phyloP scores from a whole-genome alignment of 23 tunicate genomes.

The Corella eumyota region DNA sequence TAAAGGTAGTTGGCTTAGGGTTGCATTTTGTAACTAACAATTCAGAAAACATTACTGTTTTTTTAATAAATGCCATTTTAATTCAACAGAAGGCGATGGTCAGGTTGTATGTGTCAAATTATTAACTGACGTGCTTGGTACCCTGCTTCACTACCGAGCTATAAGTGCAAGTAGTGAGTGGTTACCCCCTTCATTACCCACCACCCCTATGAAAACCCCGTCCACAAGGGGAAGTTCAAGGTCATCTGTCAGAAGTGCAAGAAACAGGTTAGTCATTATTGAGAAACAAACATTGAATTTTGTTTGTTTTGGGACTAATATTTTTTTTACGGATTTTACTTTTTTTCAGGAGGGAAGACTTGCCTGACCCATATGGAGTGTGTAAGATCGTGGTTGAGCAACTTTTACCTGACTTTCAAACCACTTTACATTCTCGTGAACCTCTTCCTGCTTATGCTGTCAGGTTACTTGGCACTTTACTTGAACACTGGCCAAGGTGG shows the following conservation, averaged over 20 bases:
- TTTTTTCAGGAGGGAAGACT: constrained; percentile 14
- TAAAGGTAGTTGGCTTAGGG: no score
- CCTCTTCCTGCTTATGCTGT: constrained; percentile 81
- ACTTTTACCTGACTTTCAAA: constrained; percentile 72
- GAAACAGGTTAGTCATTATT: constrained; percentile 19
- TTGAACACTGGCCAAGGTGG: constrained; percentile 87
- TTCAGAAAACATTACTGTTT: no score
- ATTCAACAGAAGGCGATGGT: constrained; percentile 32
- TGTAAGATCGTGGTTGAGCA: constrained; percentile 18
- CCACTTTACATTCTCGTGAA: constrained; percentile 33
- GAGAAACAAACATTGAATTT: not conserved
- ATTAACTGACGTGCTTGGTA: constrained; percentile 61
- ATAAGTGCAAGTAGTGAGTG: constrained; percentile 7
- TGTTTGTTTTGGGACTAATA: not conserved
- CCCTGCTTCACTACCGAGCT: constrained; percentile 49
- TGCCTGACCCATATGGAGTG: constrained; percentile 59
- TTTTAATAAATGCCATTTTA: not conserved
- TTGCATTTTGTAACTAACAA: no score
- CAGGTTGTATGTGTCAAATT: constrained; percentile 76
- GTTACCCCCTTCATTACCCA: not conserved
- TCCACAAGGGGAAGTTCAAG: constrained; percentile 19
- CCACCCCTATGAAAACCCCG: constrained; percentile 24
- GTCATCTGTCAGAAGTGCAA: constrained; percentile 12
- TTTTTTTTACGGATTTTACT: not conserved
- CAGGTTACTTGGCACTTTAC: constrained; percentile 45